Percentiles rank a stretch among this genome's conserved stretches.
These are phyloP conservation scores for Actenoides lindsayi DNA, from an alignment of 2,113 vertebrate species.

Conservation along the genomic window DNA sequence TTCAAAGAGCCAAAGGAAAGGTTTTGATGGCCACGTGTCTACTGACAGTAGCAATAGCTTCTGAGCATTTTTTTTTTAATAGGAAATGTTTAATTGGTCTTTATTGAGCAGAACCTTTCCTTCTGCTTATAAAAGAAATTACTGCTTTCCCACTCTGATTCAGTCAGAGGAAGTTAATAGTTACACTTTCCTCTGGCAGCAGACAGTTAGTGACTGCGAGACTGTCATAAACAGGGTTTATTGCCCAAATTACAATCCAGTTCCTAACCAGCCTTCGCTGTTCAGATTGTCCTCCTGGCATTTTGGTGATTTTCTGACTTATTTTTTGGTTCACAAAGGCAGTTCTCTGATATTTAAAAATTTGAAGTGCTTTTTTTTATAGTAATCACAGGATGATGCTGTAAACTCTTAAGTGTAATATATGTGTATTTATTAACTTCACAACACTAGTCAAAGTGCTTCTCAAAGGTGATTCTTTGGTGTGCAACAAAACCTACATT, in stretches of 20 bases:
- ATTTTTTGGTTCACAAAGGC: neutral
- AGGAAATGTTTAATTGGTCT: slow-evolving; percentile 76
- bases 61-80: slow-evolving; percentile 34
- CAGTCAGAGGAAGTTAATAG: slow-evolving; percentile 71
- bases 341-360: slow-evolving; percentile 28
- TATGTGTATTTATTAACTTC: neutral
- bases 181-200: slow-evolving; percentile 56
- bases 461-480: neutral
- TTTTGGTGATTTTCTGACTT: slow-evolving; percentile 15
- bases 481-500: neutral
- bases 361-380: neutral
- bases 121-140: slow-evolving; percentile 75
- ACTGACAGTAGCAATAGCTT: slow-evolving; percentile 1
- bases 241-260: slow-evolving; percentile 67
- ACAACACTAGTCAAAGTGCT: neutral
- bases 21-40: neutral
- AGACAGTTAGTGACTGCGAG: slow-evolving; percentile 59
- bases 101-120: slow-evolving; percentile 77
- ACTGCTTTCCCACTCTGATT: slow-evolving; percentile 55
- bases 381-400: neutral
- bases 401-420: neutral
- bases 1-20: neutral
- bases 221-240: slow-evolving; percentile 70
- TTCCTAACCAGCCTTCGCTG: slow-evolving; percentile 51
- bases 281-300: slow-evolving; percentile 8